Evolutionary conservation across 1,140 invertebrate genomes (phyloP).

Genomic region (Drosophila repleta): DNA sequence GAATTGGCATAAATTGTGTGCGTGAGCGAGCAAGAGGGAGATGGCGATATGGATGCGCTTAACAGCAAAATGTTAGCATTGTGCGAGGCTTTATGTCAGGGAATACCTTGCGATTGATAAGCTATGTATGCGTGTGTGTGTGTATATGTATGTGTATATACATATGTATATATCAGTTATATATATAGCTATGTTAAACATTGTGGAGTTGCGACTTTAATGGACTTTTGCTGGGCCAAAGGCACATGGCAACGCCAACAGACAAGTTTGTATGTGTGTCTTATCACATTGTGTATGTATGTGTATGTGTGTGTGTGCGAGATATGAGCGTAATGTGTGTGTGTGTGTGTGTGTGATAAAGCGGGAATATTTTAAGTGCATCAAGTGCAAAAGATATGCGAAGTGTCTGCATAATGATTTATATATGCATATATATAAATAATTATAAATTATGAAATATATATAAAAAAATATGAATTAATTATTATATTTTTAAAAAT

Average conservation of each 20-base stretch:
- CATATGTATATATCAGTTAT: too few species aligned
- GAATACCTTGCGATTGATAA: conserved; percentile 3
- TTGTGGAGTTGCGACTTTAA: too few species aligned
- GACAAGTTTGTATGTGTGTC: not conserved
- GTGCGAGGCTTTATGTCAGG: not conserved
- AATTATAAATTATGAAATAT: not conserved
- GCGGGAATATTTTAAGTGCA: conserved; percentile 34
- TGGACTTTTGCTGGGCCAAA: too few species aligned
- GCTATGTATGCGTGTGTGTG: too few species aligned
- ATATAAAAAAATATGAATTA: too few species aligned
- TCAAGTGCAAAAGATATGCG: conserved; percentile 16
- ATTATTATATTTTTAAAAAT: too few species aligned
- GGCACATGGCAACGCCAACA: too few species aligned
- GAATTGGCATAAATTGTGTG: conserved; percentile 3
- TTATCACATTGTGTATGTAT: conserved; percentile 22
- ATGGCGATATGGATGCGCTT: too few species aligned
- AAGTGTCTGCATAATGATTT: conserved; percentile 1
- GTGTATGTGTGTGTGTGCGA: conserved; percentile 8
- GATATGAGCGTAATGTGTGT: not conserved
- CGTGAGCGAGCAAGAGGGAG: not conserved
- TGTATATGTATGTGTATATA: not conserved
- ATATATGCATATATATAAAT: not conserved
- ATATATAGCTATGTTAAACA: too few species aligned
- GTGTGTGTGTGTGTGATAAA: conserved; percentile 29
- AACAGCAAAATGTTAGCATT: not conserved